Evolutionary conservation across 2,888 invertebrate genomes (phyloP), one percentile per base, ranked within the genome.

Genomic region (Furcula furcula): DNA sequence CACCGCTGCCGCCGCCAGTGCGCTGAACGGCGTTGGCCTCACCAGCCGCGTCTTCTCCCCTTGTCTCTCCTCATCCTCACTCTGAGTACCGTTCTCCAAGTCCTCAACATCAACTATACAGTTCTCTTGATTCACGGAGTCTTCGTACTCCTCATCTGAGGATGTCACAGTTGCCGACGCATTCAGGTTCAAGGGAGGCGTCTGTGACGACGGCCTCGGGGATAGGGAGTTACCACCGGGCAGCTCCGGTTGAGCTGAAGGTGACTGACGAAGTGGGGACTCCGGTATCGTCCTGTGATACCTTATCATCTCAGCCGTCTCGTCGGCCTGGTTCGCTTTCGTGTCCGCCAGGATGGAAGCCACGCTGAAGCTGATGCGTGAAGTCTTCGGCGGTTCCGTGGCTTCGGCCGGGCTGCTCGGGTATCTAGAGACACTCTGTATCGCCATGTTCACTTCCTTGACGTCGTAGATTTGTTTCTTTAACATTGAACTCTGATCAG

Each of bases 261-360:
- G 88, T 0, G 88, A 88, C 31, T 89, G 89, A 26, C 89, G 58
- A 22, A 89, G 48, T 1, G 26, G 26, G 7, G 26, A 26, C 14
- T 14, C 26, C 2, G 13, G 14, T 3, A 26, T 26, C 26, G 13
- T 87, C 34, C 90, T 76, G 41, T 89, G 88, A 31, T 91, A 90
- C 27, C 90, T 79, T 28, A 90, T 74, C 49, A 90, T 88, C 54
- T 90, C 83, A 16, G 87, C 77, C 12, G 85, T 81, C 38, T 81
- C 81, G 42, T 88, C 76, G 12, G 59, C 78, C 36, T 90, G 89
- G 36, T 84, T 89, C 1, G 92, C 91, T 72, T 95, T 92, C 14
- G 97, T 94, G 64, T 97, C 97, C 9, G 96, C 93, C 53, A 97
- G 84, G 49, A 97, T 91, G 0, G 97, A 95, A 4, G 97, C 96